Conservation (phyloP, 2,113 vertebrate species). For the Malurus elegans region DNA sequence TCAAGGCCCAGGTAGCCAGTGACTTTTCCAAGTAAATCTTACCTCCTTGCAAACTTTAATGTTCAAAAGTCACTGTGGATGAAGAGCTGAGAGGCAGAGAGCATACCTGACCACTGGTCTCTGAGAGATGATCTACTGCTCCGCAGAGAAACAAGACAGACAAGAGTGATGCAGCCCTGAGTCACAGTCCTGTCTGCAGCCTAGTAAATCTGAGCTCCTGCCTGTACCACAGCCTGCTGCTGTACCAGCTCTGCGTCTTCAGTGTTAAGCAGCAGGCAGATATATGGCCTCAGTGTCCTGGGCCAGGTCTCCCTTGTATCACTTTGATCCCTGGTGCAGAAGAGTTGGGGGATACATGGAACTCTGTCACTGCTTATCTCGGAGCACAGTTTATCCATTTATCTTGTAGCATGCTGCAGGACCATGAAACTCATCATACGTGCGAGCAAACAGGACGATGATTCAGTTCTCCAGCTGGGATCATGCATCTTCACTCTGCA, state of each 20-base stretch:
- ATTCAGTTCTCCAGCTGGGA: not conserved
- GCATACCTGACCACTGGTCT: not conserved
- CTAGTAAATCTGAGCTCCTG: not conserved
- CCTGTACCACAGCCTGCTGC: not conserved
- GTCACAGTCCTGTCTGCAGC: not conserved
- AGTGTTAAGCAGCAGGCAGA: not conserved
- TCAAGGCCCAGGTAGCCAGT: constrained; percentile 73
- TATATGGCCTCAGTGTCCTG: not conserved
- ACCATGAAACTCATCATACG: not conserved
- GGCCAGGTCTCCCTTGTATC: not conserved
- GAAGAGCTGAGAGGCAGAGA: not conserved
- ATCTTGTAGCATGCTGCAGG: not conserved
- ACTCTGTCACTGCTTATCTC: not conserved
- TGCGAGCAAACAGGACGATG: not conserved
- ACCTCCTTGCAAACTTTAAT: constrained; percentile 28
- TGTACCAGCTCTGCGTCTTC: not conserved
- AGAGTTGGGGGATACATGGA: not conserved
- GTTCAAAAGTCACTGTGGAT: not conserved
- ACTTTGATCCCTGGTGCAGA: not conserved
- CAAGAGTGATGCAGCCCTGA: not conserved
- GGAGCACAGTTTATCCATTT: not conserved
- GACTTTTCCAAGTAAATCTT: constrained; percentile 56
- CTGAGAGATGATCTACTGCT: not conserved
- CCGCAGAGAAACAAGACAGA: not conserved
- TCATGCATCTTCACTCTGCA: not conserved